Conservation (phyloP, 2,113 vertebrate species). For the Bettongia penicillata region DNA sequence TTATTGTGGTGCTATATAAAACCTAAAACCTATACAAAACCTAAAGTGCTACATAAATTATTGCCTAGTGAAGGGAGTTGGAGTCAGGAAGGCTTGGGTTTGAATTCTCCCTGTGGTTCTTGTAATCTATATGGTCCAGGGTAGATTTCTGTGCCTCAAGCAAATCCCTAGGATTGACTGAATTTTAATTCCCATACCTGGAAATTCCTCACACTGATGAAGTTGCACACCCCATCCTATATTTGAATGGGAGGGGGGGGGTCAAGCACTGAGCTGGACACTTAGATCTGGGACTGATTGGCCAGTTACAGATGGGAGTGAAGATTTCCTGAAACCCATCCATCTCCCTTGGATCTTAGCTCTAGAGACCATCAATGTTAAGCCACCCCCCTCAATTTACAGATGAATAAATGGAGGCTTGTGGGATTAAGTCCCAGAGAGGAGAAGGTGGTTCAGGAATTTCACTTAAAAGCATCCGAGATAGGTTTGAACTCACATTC, state of each 20-base stretch:
- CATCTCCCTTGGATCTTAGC: background rate
- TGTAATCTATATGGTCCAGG: too few relatives aligned
- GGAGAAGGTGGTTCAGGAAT: background rate
- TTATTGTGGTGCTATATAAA: background rate
- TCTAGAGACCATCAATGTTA: background rate
- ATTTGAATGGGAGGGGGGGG: background rate
- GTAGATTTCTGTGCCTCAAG: background rate
- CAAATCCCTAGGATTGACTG: background rate
- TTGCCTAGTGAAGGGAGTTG: background rate
- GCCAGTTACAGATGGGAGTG: background rate
- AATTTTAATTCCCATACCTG: background rate
- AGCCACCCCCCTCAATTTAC: background rate
- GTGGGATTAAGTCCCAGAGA: background rate
- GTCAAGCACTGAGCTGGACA: background rate
- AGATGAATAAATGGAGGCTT: background rate
- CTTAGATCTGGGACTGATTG: background rate
- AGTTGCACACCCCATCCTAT: background rate
- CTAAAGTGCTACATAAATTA: background rate
- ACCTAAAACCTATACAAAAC: background rate
- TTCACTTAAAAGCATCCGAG: background rate
- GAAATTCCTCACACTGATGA: background rate
- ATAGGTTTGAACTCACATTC: background rate
- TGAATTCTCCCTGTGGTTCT: background rate
- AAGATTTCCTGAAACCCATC: background rate
- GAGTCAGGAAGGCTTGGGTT: background rate